These are phyloP conservation scores for Yponomeuta evonymella DNA, from an alignment of 2,888 invertebrate genomes.

Conservation along the genomic window DNA sequence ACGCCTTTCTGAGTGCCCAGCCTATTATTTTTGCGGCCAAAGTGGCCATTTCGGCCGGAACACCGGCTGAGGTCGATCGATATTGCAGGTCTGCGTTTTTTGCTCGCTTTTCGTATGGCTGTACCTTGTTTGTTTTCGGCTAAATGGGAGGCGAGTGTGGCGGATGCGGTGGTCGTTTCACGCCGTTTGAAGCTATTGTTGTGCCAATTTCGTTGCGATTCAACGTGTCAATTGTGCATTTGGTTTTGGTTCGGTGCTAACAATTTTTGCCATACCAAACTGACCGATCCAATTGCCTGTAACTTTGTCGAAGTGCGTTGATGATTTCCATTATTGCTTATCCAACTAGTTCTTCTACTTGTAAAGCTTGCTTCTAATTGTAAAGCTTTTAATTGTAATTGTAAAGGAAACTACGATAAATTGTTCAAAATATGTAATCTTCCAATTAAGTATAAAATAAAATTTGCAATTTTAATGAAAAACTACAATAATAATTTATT, in stretches of 20 bases:
- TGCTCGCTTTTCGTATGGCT: background rate
- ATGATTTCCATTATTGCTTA: too few species aligned
- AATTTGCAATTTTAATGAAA: too few species aligned
- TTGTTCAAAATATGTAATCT: too few species aligned
- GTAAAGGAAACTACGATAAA: too few species aligned
- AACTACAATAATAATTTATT: too few species aligned
- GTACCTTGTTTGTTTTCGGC: conserved; percentile 68
- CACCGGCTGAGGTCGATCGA: conserved; percentile 29
- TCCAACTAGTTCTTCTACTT: too few species aligned
- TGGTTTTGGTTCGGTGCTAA: background rate
- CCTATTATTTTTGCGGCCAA: conserved; percentile 59
- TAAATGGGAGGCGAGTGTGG: background rate
- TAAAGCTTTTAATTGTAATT: too few species aligned
- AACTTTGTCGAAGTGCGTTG: too few species aligned
- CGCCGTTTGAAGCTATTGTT: background rate
- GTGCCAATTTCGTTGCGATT: conserved; percentile 10
- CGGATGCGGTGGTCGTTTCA: background rate
- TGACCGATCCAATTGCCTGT: too few species aligned
- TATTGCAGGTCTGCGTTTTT: conserved; percentile 3
- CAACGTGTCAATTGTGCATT: background rate
- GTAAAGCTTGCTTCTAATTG: too few species aligned
- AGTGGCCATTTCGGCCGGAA: conserved; percentile 53
- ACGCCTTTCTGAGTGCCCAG: conserved; percentile 56
- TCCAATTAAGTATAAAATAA: too few species aligned
- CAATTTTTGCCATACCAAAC: background rate